phyloP scores from a whole-genome alignment of 2,888 invertebrate genomes.

The Folsomia candida region DNA sequence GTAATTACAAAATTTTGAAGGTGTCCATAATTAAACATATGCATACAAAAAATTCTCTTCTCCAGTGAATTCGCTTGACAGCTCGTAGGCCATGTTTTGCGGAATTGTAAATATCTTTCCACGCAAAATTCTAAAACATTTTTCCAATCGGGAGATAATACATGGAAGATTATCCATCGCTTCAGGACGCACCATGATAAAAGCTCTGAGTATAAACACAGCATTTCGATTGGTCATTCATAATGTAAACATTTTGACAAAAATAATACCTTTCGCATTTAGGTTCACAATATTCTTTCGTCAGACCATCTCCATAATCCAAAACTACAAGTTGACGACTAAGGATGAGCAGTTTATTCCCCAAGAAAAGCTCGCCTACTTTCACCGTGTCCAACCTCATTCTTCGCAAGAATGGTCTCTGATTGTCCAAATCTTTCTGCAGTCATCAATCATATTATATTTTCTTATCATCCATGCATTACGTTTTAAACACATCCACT shows the following conservation, averaged over 20 bases:
- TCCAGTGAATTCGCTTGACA: slow-evolving; percentile 19
- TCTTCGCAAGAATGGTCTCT: slow-evolving; percentile 28
- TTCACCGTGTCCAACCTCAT: slow-evolving; percentile 33
- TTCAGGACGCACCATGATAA: slow-evolving; percentile 38
- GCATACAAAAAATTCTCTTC: slow-evolving; percentile 32
- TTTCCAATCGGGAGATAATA: slow-evolving; percentile 35
- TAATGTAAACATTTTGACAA: not conserved
- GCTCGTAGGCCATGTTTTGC: slow-evolving; percentile 20
- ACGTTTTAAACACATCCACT: not conserved
- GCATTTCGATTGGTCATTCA: not conserved
- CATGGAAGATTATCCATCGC: slow-evolving; percentile 28
- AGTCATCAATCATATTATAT: not conserved
- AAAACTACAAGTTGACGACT: slow-evolving; percentile 32
- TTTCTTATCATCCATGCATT: not conserved
- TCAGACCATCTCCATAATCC: slow-evolving; percentile 38
- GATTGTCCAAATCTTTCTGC: slow-evolving; percentile 34
- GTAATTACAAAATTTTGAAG: not conserved
- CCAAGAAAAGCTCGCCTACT: slow-evolving; percentile 31
- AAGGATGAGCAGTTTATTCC: slow-evolving; percentile 33
- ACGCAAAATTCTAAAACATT: slow-evolving; percentile 36
- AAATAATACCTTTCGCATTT: slow-evolving; percentile 24
- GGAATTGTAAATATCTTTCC: slow-evolving; percentile 33
- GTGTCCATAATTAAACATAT: not conserved
- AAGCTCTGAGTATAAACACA: slow-evolving; percentile 20
- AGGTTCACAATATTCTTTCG: slow-evolving; percentile 29